Base-by-base conservation (phyloP, 2,888 invertebrate genomes). In the Fragum sueziense region DNA sequence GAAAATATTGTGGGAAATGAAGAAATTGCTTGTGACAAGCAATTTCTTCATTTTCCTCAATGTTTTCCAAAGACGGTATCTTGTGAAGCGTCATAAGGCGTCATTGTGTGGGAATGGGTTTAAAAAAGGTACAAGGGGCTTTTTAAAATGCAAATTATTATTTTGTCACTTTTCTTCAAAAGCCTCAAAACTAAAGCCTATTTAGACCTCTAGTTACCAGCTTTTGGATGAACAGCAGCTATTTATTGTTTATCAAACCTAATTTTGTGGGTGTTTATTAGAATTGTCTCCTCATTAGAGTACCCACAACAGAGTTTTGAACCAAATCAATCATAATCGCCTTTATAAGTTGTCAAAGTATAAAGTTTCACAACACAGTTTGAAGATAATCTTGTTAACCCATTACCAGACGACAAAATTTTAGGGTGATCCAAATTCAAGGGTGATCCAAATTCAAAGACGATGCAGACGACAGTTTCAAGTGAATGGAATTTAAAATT, bases 1-100 rank as follows among this genome's bases (percentile, higher is more conserved):
- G 37, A 6, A 37, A 62, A 33, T 34, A 33, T 22, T 62, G 34
- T 62, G 62, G 37, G 34, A 62, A 62, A 62, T 34, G 62, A 37
- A 62, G n/a, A 62, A 37, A 62, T 34, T 34, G 62, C 22, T 37
- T 6, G 7, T 4, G 34, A 62, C 37, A 1, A 59, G 59, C 27
- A 29, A 2, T 59, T 59, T 59, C 59, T 59, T 31, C 59, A 9
- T 59, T 59, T 59, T 14, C 59, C 29, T 37, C n/a, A n/a, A n/a
- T n/a, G n/a, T n/a, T n/a, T n/a, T n/a, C n/a, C n/a, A n/a, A n/a
- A n/a, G n/a, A n/a, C n/a, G n/a, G n/a, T n/a, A n/a, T n/a, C n/a
- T n/a, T n/a, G n/a, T n/a, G n/a, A n/a, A n/a, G n/a, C n/a, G n/a
- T n/a, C n/a, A n/a, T n/a, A n/a, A n/a, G n/a, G n/a, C n/a, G n/a